Base-by-base conservation (phyloP, 2,113 vertebrate genomes). In the Trachemys scripta region DNA sequence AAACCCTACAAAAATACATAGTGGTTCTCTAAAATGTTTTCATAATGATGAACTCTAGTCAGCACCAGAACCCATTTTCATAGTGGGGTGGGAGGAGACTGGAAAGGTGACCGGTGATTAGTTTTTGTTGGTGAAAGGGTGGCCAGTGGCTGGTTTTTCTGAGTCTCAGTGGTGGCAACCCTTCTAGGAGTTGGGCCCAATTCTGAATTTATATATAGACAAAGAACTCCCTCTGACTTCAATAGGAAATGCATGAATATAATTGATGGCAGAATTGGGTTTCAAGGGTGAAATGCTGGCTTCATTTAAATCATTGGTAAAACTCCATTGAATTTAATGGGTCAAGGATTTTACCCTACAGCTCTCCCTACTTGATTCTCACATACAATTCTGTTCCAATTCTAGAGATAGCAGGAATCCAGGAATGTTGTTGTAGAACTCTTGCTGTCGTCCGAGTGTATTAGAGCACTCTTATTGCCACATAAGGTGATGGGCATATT, bases 351-450 rank as follows among this genome's bases (percentile, higher is more conserved):
- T 81, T 45, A 38, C 22, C 20, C 76, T 57, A 51, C 75, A 78
- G 31, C 2, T 86, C 29, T 84, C 85, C 7, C 22, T 13, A 69
- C 69, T 92, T 92, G 35, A 8, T 89, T 90, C 87, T 89, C 47
- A 54, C 20, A 3, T n/a, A 27, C 13, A 25, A 86, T 85, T 35
- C 69, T n/a, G 10, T 69, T 69, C 8, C 62, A 69, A n/a, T 76
- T 76, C 42, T 45, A 76, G 72, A 20, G 38, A 51, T 17, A 50
- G 13, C 7, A 84, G 4, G 2, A 7, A 17, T 88, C 90, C 47
- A 90, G 53, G 16, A 84, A 31, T 24, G 2, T 65, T 87, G 19
- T 75, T 84, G 25, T 89, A 96, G 92, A 93, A 45, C 11, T 75
- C 35, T 4, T 59, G 35, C 27, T 91, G 57, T 38, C 91, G 80